A percentile compares a stretch with the other conserved stretches of the same genome.
These are phyloP conservation scores for Melipona bicolor DNA, from an alignment of 2,888 invertebrate species.

Conservation along the genomic window DNA sequence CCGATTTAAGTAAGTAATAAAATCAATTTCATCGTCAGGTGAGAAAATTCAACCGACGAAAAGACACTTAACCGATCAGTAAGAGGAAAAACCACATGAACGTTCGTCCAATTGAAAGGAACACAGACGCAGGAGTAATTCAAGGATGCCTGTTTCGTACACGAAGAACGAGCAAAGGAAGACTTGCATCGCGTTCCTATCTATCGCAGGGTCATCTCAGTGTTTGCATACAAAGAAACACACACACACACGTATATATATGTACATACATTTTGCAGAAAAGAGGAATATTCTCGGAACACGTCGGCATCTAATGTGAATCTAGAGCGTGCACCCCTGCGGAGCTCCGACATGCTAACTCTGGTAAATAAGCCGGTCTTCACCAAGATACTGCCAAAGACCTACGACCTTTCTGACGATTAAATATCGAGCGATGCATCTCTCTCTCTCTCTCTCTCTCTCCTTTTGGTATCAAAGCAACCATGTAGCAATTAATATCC, in stretches of 20 bases:
- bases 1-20: no score
- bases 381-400: slow-evolving; percentile 61
- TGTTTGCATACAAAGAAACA: slow-evolving; percentile 72
- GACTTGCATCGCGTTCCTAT: slow-evolving; percentile 69
- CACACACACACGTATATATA: not conserved
- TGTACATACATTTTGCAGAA: slow-evolving; percentile 41
- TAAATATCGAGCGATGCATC: slow-evolving; percentile 43
- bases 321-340: slow-evolving; percentile 72
- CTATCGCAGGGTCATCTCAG: slow-evolving; percentile 77
- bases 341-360: slow-evolving; percentile 61
- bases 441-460: slow-evolving; percentile 17
- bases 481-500: slow-evolving; percentile 40
- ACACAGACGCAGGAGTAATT: slow-evolving; percentile 40
- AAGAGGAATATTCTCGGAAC: slow-evolving; percentile 71
- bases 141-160: slow-evolving; percentile 62
- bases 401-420: slow-evolving; percentile 51
- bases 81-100: not conserved
- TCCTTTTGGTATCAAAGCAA: slow-evolving; percentile 6
- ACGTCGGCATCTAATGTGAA: slow-evolving; percentile 77
- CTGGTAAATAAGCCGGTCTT: slow-evolving; percentile 68
- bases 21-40: not conserved
- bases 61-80: not conserved
- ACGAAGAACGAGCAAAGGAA: slow-evolving; percentile 55
- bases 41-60: not conserved
- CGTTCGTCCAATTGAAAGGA: not conserved